Conservation (phyloP, 2,888 invertebrate genomes). For the Anticlea derivata region DNA sequence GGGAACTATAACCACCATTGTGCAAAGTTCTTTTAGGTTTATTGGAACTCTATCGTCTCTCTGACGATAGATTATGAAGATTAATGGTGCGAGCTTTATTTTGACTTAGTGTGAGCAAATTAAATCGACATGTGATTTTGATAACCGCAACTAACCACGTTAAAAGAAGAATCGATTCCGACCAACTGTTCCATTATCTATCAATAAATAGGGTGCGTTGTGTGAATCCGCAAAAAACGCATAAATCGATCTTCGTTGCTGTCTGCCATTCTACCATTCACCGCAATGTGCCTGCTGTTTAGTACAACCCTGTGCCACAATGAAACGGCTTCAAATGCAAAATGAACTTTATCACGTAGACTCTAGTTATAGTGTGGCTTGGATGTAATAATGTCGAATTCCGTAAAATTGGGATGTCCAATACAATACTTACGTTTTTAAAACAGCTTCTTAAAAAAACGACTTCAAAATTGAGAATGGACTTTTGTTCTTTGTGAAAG, state of each 20-base stretch:
- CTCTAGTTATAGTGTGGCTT: not conserved
- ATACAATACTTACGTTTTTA: too few species aligned
- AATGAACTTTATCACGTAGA: not conserved
- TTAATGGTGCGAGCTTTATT: conserved; percentile 34
- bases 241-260: conserved; percentile 80
- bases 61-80: too few species aligned
- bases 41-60: too few species aligned
- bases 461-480: too few species aligned
- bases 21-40: too few species aligned
- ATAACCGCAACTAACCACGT: conserved; percentile 80
- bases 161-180: conserved; percentile 66
- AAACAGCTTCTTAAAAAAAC: too few species aligned
- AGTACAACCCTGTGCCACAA: conserved; percentile 4
- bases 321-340: not conserved
- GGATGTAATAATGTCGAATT: not conserved
- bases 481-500: too few species aligned
- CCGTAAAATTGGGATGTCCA: too few species aligned
- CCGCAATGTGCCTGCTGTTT: conserved; percentile 53
- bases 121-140: conserved; percentile 77
- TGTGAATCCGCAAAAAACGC: conserved; percentile 73
- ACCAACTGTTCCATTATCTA: conserved; percentile 81
- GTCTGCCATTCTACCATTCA: conserved; percentile 58
- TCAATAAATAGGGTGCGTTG: conserved; percentile 78
- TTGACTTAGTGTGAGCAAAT: conserved; percentile 51
- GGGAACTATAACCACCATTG: too few species aligned